Conservation (phyloP, 1,140 invertebrate species). For the Pseudomyrmex gracilis region DNA sequence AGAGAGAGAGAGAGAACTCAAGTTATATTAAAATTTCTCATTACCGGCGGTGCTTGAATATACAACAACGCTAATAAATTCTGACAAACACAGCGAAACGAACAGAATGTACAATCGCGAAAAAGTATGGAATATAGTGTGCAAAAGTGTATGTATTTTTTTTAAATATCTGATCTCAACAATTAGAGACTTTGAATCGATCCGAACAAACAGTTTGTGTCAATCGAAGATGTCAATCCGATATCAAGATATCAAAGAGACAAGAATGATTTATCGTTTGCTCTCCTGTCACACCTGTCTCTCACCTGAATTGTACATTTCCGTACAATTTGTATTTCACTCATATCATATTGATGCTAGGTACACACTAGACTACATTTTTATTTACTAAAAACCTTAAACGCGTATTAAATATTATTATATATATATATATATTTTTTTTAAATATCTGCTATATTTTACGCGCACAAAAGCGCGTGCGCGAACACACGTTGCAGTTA, state of each 20-base stretch:
- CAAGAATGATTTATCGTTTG: slow-evolving; percentile 22
- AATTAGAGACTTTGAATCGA: not conserved
- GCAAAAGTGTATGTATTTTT: not conserved
- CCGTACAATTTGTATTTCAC: not conserved
- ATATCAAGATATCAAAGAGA: slow-evolving; percentile 30
- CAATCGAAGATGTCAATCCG: slow-evolving; percentile 30
- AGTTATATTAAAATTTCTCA: slow-evolving; percentile 39
- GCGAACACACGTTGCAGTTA: not conserved
- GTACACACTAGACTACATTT: not conserved
- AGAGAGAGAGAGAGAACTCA: not conserved
- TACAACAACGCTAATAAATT: not conserved
- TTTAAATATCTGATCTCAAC: slow-evolving; percentile 3
- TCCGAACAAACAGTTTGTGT: not conserved
- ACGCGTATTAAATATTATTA: not conserved
- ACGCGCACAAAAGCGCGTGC: no score
- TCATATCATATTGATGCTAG: not conserved
- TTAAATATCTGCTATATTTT: not conserved
- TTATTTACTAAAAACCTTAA: not conserved
- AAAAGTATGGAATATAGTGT: no score
- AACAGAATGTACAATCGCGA: not conserved
- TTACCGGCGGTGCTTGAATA: not conserved
- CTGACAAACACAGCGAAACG: not conserved
- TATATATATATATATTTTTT: no score
- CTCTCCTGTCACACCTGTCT: slow-evolving; percentile 6
- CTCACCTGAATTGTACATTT: slow-evolving; percentile 10